These are phyloP conservation scores for Tipula confusa DNA, from an alignment of 2,888 invertebrate species.

Conservation along the genomic window DNA sequence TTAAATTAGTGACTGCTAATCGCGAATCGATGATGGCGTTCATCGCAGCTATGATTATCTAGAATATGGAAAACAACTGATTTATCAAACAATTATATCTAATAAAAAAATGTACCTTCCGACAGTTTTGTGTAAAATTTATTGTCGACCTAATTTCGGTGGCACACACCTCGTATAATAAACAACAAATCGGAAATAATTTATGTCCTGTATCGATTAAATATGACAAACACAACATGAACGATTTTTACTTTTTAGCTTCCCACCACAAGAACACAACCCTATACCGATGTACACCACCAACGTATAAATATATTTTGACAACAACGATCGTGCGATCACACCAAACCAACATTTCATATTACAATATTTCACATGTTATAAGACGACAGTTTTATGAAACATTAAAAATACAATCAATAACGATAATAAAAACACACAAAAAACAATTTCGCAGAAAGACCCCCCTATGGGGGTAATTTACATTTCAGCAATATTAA, in stretches of 20 bases:
- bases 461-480: not conserved
- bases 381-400: not conserved
- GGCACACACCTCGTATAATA: no score
- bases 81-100: no score
- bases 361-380: not conserved
- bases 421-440: slow-evolving; percentile 15
- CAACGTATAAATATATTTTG: no score
- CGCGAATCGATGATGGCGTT: no score
- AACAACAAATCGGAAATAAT: not conserved
- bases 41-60: no score
- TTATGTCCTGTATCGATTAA: not conserved
- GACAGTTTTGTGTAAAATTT: no score
- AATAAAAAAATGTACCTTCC: no score
- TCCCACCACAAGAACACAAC: not conserved
- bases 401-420: slow-evolving; percentile 20
- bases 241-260: no score
- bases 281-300: not conserved
- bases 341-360: slow-evolving; percentile 12
- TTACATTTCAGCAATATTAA: not conserved
- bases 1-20: no score
- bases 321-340: not conserved
- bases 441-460: not conserved
- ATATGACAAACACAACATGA: not conserved
- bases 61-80: no score
- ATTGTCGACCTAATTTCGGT: no score